phyloP scores from a whole-genome alignment of 1,140 invertebrate genomes.

The Micrasema longulum region DNA sequence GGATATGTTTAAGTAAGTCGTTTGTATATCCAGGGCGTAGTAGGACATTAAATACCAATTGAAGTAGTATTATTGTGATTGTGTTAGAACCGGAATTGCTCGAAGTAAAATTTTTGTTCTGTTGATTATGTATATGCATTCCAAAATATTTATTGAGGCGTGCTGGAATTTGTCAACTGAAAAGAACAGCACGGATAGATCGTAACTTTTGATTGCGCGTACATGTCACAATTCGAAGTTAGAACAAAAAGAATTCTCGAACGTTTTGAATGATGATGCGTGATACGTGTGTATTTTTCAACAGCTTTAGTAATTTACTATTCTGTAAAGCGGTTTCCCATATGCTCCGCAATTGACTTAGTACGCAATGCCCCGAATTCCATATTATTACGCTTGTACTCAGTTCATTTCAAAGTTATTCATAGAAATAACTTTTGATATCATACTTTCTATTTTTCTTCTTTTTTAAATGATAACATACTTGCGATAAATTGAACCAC shows the following conservation, averaged over 20 bases:
- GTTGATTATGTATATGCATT: slow-evolving; percentile 17
- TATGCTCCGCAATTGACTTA: too few species aligned
- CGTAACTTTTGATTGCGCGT: slow-evolving; percentile 28
- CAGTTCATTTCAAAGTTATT: too few species aligned
- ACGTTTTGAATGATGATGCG: not conserved
- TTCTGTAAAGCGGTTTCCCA: too few species aligned
- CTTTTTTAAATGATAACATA: too few species aligned
- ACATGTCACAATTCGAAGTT: slow-evolving; percentile 10
- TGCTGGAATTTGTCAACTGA: slow-evolving; percentile 30
- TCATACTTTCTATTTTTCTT: too few species aligned
- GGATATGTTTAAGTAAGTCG: not conserved
- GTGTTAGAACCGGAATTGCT: slow-evolving; percentile 24
- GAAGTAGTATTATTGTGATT: slow-evolving; percentile 20
- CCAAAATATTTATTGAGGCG: slow-evolving; percentile 32
- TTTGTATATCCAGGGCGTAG: slow-evolving; percentile 5
- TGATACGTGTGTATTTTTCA: too few species aligned
- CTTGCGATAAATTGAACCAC: too few species aligned
- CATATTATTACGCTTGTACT: too few species aligned
- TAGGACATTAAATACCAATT: slow-evolving; percentile 19
- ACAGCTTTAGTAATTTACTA: too few species aligned
- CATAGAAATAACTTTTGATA: too few species aligned
- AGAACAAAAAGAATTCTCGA: slow-evolving; percentile 2
- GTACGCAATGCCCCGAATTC: too few species aligned
- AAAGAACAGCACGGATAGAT: slow-evolving; percentile 3
- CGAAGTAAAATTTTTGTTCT: slow-evolving; percentile 18